Evolutionary conservation across 2,797 vertebrate genomes (phyloP), one percentile per base, ranked within the genome.

Genomic region (Xenentodon cancila): DNA sequence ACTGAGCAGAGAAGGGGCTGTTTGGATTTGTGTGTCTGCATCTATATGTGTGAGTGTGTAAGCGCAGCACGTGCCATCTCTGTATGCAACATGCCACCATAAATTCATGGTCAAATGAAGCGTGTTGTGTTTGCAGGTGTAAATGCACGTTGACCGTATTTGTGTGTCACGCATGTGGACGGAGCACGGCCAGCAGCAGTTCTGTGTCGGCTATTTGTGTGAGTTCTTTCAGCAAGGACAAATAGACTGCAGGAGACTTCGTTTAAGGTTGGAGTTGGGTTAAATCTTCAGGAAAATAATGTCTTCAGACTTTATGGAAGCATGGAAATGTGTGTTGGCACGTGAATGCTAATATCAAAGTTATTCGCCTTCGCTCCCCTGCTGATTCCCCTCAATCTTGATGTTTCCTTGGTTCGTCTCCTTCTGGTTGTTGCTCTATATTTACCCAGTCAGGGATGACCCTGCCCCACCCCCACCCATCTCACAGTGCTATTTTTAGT

Each of bases 401-500:
- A 79, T 74, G 67, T 83, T 81, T 79, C 50, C 60, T 42, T 2
- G 9, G 64, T 79, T 84, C 40, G 17, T 71, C 82, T 80, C 73
- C 79, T 86, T 88, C 84, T 88, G 82, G 68, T 61, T 85, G 64
- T 59, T 59, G 55, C 56, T 80, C 90, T 90, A 90, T 86, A 77
- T 92, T 90, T 91, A 93, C 84, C 82, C 54, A 62, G 47, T 44
- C 63, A 63, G 80, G 77, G 80, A 89, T 85, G 84, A 91, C 87
- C 87, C 79, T 71, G 54, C 27, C 68, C 86, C 83, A 75, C 74
- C 64, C 72, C 76, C 79, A 50, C 67, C 71, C 30, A 22, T 56
- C 64, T 58, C 48, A 73, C 71, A 27, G 48, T 0, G 0, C 89
- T 93, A 92, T 94, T 90, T 88, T 88, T 92, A 93, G 90, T 34